A percentile compares a stretch with the other conserved stretches of the same genome.
Conservation (phyloP, 2,888 invertebrate genomes). For the Halictus quadricinctus region DNA sequence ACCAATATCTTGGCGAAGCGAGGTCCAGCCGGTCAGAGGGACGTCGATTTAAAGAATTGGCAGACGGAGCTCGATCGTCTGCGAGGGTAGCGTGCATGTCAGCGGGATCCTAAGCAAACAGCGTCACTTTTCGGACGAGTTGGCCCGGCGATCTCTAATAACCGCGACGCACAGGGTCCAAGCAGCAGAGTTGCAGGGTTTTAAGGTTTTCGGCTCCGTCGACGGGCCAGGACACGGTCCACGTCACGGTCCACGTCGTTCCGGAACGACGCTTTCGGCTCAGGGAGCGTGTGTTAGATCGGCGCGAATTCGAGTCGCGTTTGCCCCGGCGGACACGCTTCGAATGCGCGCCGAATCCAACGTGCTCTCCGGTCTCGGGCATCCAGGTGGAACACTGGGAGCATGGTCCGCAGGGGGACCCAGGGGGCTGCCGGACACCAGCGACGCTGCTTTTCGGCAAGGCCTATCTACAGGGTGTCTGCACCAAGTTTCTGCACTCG, state of each 20-base stretch:
- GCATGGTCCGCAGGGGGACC: constrained; percentile 17
- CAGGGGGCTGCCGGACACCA: constrained; percentile 43
- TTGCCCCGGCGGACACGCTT: constrained; percentile 67
- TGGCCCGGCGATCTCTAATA: constrained; percentile 47
- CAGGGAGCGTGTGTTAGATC: constrained; percentile 47
- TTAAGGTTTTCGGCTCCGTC: background rate
- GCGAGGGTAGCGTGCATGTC: constrained; percentile 14
- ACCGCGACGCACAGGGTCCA: constrained; percentile 15
- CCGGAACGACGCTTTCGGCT: constrained; percentile 51
- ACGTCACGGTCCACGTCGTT: constrained; percentile 31
- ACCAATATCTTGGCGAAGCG: background rate
- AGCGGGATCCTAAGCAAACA: constrained; percentile 56
- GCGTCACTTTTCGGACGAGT: constrained; percentile 18
- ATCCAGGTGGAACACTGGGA: constrained; percentile 39
- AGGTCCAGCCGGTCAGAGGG: background rate
- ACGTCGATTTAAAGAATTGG: background rate
- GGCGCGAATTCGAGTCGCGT: constrained; percentile 75
- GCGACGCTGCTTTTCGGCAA: constrained; percentile 63
- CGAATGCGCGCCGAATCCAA: constrained; percentile 74
- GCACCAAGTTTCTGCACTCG: background rate
- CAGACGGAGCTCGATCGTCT: background rate
- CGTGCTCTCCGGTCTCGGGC: constrained; percentile 21
- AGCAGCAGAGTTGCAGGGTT: background rate
- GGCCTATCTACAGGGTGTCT: constrained; percentile 29
- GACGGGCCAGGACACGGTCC: background rate